Conservation (phyloP, 2,888 invertebrate species). For the Keiferia lycopersicella region DNA sequence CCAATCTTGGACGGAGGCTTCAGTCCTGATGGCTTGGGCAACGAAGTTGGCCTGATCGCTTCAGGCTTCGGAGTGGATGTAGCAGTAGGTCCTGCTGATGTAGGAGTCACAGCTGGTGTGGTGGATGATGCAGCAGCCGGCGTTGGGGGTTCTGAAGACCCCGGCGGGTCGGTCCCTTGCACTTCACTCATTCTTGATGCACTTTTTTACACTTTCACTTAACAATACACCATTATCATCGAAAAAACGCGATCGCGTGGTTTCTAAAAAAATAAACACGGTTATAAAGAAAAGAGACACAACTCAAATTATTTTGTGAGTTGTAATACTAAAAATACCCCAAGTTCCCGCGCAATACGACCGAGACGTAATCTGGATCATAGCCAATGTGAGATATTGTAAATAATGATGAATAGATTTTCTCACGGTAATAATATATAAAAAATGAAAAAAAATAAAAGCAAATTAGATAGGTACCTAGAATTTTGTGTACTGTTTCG, state of each 20-base stretch:
- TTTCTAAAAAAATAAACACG: slow-evolving; percentile 44
- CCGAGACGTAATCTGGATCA: slow-evolving; percentile 77
- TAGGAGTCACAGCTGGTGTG: slow-evolving; percentile 45
- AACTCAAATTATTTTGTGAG: slow-evolving; percentile 59
- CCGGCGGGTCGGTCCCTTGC: slow-evolving; percentile 52
- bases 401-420: slow-evolving; percentile 48
- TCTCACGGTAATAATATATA: slow-evolving; percentile 18
- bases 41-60: slow-evolving; percentile 60
- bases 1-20: slow-evolving; percentile 86
- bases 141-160: slow-evolving; percentile 58
- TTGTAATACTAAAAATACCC: slow-evolving; percentile 70
- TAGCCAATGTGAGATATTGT: slow-evolving; percentile 68
- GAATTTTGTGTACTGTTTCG: background rate
- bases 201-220: slow-evolving; percentile 49
- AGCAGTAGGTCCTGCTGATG: slow-evolving; percentile 47
- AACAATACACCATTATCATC: slow-evolving; percentile 40
- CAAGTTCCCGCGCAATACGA: slow-evolving; percentile 77
- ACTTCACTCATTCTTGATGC: slow-evolving; percentile 68
- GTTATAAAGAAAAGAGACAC: slow-evolving; percentile 51
- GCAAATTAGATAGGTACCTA: background rate
- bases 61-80: slow-evolving; percentile 47
- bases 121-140: slow-evolving; percentile 42
- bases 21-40: slow-evolving; percentile 82
- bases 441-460: background rate
- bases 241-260: slow-evolving; percentile 39